Base-by-base conservation (phyloP, 2,113 vertebrate species). In the Lepus europaeus region DNA sequence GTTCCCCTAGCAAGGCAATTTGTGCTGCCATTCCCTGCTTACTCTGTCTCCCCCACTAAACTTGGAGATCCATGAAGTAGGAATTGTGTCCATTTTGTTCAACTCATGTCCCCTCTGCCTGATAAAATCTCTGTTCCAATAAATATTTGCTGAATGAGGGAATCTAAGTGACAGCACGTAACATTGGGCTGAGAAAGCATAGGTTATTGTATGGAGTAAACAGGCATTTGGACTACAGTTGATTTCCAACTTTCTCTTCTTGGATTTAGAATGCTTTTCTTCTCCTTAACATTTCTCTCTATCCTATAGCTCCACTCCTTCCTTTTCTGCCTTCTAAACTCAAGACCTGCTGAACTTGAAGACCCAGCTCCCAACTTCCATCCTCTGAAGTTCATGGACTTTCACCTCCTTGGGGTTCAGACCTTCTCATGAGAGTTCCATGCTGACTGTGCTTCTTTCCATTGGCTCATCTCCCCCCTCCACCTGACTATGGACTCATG, bases 121-220 rank as follows among this genome's bases (percentile, higher is more conserved):
- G 68, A 49, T n/a, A 45, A 77, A 89, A 53, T 82, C 74, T 88
- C 78, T 93, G 70, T 36, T 89, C 81, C 92, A 86, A 64, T 78
- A 96, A 96, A 89, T 79, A 94, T 77, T 95, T 93, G n/a, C 79
- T 33, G 39, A 93, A 95, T 74, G 69, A 88, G 81, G 80, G 56
- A 90, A 63, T n/a, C 31, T 70, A 83, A 86, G 68, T 80, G 61
- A 83, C 56, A 49, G 49, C 74, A 39, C 64, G 13, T 90, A 81
- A 86, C 6, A 61, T 14, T 63, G 27, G 36, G 66, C 45, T 61
- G 68, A 74, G 56, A 93, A 90, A 81, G 56, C 90, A 70, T 74
- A 27, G 3, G 11, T 53, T 96, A 66, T 31, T 88, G 78, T 63
- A 64, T 36, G 73, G 29, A 49, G 5, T 70, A 63, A 89, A 89